Base-by-base conservation (phyloP, 2,113 vertebrate species). In the Cariama cristata region DNA sequence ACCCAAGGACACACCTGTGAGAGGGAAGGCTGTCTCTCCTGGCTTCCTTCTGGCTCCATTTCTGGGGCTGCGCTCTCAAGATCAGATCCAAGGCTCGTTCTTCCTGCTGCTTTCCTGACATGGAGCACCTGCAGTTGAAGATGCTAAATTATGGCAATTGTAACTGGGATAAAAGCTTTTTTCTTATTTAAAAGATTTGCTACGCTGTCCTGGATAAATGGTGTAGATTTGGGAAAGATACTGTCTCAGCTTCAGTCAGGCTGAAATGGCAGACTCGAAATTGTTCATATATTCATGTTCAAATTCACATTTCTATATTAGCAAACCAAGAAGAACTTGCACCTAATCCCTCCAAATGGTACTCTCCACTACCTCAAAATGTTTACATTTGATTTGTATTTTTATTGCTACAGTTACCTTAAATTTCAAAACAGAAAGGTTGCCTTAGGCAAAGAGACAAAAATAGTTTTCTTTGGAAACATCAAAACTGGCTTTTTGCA, bases 111-210 rank as follows among this genome's bases (percentile, higher is more conserved):
- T 58, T 91, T 82, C 26, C 20, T 71, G 60, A 97, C 83, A 40
- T 98, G 98, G 21, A 98, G 97, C 7, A 97, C 98, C 98, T 98
- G 71, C 4, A 26, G 21, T 86, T 35, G 45, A 88, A 93, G 79
- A 74, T 20, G 24, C 1, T 21, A 17, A 38, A 47, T 74, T 35
- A 59, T 8, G 12, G 6, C 20, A 28, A 17, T 8, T 75, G 11
- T 72, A 86, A 81, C 44, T 28, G 42, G 14, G 53, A 53, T 33
- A 63, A 86, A 93, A 66, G 6, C 3, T 1, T 53, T 82, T n/a
- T 82, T 44, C 71, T 45, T 69, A 2, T 64, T 91, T 62, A 45
- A 79, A 79, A 83, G 6, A 22, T 90, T 76, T 56, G 6, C 12
- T 79, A 7, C 21, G 10, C 58, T 53, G 10, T 45, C 69, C 24